Percentiles rank a stretch among this genome's conserved stretches.
Conservation (phyloP, 2,113 vertebrate genomes). For the Bombycilla garrulus region DNA sequence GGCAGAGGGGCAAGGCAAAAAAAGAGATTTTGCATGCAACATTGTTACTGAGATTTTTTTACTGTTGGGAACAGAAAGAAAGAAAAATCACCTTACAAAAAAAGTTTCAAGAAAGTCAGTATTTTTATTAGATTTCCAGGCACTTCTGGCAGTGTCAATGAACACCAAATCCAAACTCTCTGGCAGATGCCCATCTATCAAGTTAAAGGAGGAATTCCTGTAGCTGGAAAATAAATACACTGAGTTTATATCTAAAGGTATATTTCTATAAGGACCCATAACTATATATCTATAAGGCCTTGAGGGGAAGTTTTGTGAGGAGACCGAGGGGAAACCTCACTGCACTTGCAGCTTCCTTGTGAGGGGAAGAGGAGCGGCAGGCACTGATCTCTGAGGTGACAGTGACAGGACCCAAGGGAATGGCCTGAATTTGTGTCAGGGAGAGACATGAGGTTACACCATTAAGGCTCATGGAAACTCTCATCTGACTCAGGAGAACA, state of each 20-base stretch:
- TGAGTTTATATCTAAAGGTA: not conserved
- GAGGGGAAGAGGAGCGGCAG: not conserved
- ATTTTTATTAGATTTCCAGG: not conserved
- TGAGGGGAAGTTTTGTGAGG: not conserved
- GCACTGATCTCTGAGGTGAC: not conserved
- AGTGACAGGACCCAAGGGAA: not conserved
- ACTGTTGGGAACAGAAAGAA: not conserved
- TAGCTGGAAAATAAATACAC: not conserved
- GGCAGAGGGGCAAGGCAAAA: not conserved
- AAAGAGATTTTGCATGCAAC: not conserved
- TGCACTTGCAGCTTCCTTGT: rapidly evolving
- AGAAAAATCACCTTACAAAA: not conserved
- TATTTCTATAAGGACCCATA: no score
- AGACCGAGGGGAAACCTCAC: not conserved
- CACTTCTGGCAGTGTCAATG: not conserved
- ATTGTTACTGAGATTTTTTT: not conserved
- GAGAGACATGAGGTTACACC: not conserved
- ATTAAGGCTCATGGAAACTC: not conserved
- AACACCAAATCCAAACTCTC: not conserved
- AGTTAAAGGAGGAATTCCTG: not conserved
- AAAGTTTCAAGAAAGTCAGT: not conserved
- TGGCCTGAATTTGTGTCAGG: not conserved
- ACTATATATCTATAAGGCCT: not conserved
- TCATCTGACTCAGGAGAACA: not conserved
- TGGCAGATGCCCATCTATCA: not conserved